phyloP scores from a whole-genome alignment of 2,888 invertebrate genomes.

The Drosophila borealis region DNA sequence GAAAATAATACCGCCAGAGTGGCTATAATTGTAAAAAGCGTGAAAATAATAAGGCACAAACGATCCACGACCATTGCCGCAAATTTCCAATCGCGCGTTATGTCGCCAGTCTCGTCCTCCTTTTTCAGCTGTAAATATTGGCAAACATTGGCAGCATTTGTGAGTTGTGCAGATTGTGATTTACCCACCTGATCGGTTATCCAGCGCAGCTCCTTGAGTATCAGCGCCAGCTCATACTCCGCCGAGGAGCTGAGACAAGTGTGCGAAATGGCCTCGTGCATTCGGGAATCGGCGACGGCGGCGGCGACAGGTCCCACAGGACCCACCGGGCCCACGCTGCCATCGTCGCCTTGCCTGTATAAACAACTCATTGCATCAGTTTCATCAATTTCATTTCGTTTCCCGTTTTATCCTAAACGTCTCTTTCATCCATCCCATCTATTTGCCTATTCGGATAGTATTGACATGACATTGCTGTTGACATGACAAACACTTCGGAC shows the following conservation, averaged over 20 bases:
- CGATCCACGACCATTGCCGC: conserved; percentile 99
- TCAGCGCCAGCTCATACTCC: conserved; percentile 96
- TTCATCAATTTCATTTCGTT: neutral
- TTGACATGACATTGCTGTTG: too few relatives aligned
- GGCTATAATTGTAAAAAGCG: conserved; percentile 98
- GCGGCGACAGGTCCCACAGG: conserved; percentile 84
- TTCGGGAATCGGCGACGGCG: conserved; percentile 86
- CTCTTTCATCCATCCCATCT: too few relatives aligned
- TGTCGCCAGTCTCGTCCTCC: conserved; percentile 96
- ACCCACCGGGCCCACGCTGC: conserved; percentile 82
- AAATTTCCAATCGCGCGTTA: conserved; percentile 99
- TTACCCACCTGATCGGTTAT: conserved; percentile 92
- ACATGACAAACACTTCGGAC: too few relatives aligned
- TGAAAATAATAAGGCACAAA: conserved; percentile 99
- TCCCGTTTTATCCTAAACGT: too few relatives aligned
- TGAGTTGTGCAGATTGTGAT: too few relatives aligned
- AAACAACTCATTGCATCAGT: conserved; percentile 23
- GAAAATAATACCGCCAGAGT: conserved; percentile 98
- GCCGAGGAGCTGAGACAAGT: conserved; percentile 92
- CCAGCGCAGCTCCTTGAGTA: conserved; percentile 96
- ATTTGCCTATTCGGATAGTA: too few relatives aligned
- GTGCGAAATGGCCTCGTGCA: conserved; percentile 90
- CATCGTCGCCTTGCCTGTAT: conserved; percentile 83
- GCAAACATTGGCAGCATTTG: neutral
- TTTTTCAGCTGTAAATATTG: conserved; percentile 90